phyloP scores from a whole-genome alignment of 2,113 vertebrate species.

The Tragelaphus strepsiceros region DNA sequence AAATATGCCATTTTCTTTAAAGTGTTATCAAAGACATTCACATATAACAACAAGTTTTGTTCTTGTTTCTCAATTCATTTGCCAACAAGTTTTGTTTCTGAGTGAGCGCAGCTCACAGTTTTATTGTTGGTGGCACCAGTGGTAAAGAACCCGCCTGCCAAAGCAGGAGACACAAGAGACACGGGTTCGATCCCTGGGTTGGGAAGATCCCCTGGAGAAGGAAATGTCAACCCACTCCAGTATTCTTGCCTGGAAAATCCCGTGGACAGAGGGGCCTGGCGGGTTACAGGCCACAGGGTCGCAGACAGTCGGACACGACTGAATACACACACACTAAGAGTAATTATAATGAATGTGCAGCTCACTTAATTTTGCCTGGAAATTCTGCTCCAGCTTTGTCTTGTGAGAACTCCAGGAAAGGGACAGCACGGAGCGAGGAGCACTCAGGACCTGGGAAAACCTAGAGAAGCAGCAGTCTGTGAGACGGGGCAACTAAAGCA shows the following conservation, averaged over 20 bases:
- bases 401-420: fast-evolving
- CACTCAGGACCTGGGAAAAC: fast-evolving
- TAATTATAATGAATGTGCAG: not conserved
- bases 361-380: not conserved
- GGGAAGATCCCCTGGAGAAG: not conserved
- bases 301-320: not conserved
- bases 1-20: not conserved
- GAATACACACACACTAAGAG: not conserved
- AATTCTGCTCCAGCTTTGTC: not conserved
- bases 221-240: not conserved
- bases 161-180: not conserved
- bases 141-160: not conserved
- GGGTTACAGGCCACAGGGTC: not conserved
- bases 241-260: not conserved
- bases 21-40: not conserved
- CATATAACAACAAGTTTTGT: not conserved
- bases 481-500: fast-evolving
- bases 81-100: not conserved
- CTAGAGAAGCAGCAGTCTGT: fast-evolving
- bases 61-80: not conserved
- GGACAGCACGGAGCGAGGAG: fast-evolving
- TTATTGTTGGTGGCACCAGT: not conserved
- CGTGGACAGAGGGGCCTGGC: not conserved
- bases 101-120: not conserved
- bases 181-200: fast-evolving